phyloP scores from a whole-genome alignment of 2,113 vertebrate species.

The Isichthys henryi region DNA sequence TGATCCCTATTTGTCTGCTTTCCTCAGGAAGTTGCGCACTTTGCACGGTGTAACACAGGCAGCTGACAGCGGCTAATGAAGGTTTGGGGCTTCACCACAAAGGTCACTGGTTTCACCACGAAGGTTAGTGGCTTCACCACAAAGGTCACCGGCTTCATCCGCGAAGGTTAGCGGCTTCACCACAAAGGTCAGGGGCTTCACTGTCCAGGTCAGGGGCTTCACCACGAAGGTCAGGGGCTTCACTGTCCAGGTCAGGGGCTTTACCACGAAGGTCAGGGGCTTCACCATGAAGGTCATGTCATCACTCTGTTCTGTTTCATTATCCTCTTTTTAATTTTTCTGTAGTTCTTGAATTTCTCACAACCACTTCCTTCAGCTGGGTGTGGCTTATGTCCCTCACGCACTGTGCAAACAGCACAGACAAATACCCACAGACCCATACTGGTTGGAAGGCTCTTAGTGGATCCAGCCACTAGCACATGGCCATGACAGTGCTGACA shows the following conservation, averaged over 20 bases:
- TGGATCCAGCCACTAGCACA: not conserved
- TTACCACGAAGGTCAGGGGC: too few species aligned
- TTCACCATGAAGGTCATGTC: not conserved
- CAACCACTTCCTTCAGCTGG: not conserved
- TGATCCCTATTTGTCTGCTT: slow-evolving; percentile 40
- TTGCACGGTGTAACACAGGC: slow-evolving; percentile 32
- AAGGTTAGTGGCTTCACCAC: too few species aligned
- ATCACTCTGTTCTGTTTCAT: not conserved
- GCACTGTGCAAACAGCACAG: not conserved
- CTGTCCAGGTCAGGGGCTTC: too few species aligned
- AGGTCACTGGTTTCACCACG: too few species aligned
- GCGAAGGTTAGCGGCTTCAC: too few species aligned
- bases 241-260: too few species aligned
- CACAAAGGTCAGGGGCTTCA: too few species aligned
- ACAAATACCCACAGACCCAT: not conserved
- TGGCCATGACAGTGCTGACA: not conserved
- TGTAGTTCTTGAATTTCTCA: not conserved
- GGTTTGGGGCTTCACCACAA: slow-evolving; percentile 38
- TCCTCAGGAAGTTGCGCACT: slow-evolving; percentile 25
- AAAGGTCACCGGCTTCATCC: too few species aligned
- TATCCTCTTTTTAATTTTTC: not conserved
- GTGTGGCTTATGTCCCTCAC: not conserved
- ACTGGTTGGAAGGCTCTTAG: not conserved
- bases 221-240: too few species aligned
- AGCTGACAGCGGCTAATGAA: slow-evolving; percentile 48